A percentile compares a stretch with the other conserved stretches of the same genome.
Evolutionary conservation across 2,888 invertebrate genomes (phyloP).

Genomic region (Nomada lathburiana): DNA sequence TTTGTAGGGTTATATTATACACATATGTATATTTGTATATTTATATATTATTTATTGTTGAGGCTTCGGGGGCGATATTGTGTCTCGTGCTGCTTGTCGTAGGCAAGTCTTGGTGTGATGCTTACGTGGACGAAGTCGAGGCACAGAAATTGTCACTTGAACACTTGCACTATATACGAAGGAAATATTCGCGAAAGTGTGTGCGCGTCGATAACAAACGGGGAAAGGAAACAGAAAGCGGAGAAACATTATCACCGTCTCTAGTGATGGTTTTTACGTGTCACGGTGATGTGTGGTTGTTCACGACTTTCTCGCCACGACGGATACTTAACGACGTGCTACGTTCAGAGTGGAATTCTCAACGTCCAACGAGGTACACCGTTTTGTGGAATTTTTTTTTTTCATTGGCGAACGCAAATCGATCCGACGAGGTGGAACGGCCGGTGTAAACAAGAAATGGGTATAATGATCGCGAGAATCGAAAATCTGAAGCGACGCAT

Average conservation of each 20-base stretch:
- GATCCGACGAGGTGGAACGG: neutral
- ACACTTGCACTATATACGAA: slow-evolving; percentile 33
- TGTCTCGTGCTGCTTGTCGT: slow-evolving; percentile 39
- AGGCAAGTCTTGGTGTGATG: slow-evolving; percentile 41
- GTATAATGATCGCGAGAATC: neutral
- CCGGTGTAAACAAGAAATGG: neutral
- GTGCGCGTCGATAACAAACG: neutral
- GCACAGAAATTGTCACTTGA: slow-evolving; percentile 37
- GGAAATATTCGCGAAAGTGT: neutral
- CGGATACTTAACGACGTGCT: too few species aligned
- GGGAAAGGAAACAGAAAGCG: neutral
- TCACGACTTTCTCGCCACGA: neutral
- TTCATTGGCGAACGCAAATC: neutral
- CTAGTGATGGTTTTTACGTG: neutral
- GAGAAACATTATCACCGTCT: neutral
- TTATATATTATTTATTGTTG: slow-evolving; percentile 15
- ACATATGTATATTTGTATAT: neutral
- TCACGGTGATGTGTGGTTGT: slow-evolving; percentile 3
- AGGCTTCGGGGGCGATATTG: slow-evolving; percentile 29
- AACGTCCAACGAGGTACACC: too few species aligned
- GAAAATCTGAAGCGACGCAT: slow-evolving; percentile 31
- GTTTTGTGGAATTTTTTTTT: too few species aligned
- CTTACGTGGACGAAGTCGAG: slow-evolving; percentile 34
- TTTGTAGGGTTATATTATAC: slow-evolving; percentile 29
- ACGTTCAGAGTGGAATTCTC: too few species aligned